Evolutionary conservation across 2,797 vertebrate genomes (phyloP), one percentile per base, ranked within the genome.

Genomic region (Nannoperca obscura): DNA sequence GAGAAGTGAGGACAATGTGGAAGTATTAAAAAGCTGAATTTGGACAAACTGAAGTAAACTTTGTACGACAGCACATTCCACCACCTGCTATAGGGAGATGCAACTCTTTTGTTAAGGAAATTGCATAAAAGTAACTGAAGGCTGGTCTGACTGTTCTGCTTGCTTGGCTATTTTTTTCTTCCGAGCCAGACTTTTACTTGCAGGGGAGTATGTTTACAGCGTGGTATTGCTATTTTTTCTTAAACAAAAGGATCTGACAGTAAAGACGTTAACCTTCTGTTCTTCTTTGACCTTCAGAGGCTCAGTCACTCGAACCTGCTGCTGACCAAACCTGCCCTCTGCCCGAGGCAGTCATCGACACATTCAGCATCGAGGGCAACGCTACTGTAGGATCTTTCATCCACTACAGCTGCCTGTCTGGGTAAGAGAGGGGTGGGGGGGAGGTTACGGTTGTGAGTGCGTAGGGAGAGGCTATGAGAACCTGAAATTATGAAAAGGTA

Each of bases 351-450:
- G 90, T 94, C 82, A 82, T 62, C 65, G 68, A 84, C 87, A 88
- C 89, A 74, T 93, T 95, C 82, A 91, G 84, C 81, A 87, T 94
- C 79, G 78, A 90, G 68, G 95, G 95, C 24, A 88, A 88, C 17
- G 87, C 88, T 50, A 62, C 85, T 8, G 83, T 85, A 19, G 95
- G 89, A 77, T 88, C 91, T 2, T 89, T 87, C 75, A 90, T 96
- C 80, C 88, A 55, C 77, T 96, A 96, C 90, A 92, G 90, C 80
- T 96, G 96, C 91, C 81, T 90, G 78, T 91, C 90, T 64, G 95
- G 95, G 96, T 96, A 79, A 96, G 95, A 69, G 30, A 71, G 8
- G 53, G 44, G 10, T 22, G 9, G 47, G 30, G 61, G 34, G 19
- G 36, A 44, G 61, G 68, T 71, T 62, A 68, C 53, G 52, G 71